phyloP scores from a whole-genome alignment of 2,888 invertebrate species.

The Dendrolimus houi region DNA sequence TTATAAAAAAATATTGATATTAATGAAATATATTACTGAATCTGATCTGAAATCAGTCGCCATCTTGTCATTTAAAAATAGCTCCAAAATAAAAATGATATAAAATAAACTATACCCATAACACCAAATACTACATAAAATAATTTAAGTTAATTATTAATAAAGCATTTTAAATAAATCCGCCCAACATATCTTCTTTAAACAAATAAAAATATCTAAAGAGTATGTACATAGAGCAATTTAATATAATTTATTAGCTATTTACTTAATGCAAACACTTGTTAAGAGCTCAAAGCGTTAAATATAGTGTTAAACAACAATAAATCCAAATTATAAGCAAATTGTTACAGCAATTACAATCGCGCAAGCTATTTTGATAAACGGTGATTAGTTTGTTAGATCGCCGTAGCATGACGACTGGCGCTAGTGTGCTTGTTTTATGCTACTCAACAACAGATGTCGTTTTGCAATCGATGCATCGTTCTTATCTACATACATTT shows the following conservation, averaged over 20 bases:
- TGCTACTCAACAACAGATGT: constrained; percentile 63
- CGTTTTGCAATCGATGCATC: constrained; percentile 29
- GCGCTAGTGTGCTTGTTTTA: constrained; percentile 23
- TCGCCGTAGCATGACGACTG: constrained; percentile 32
- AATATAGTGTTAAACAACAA: constrained; percentile 45
- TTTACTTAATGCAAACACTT: neutral
- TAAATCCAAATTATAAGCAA: constrained; percentile 63
- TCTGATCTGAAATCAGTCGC: no score
- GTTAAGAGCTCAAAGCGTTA: constrained; percentile 18
- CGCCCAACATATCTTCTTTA: no score
- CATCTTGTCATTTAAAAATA: no score
- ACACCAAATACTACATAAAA: no score
- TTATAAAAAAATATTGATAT: no score
- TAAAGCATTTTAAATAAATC: no score
- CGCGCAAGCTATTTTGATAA: constrained; percentile 36
- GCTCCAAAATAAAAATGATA: no score
- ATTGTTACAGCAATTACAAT: constrained; percentile 51
- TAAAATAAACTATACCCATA: no score
- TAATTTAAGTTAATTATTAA: no score
- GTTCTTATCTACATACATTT: no score
- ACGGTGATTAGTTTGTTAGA: constrained; percentile 30
- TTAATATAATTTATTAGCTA: neutral
- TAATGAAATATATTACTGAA: no score
- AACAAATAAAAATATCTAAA: no score
- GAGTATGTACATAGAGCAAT: neutral